A percentile compares a stretch with the other conserved stretches of the same genome.
Conservation (phyloP, 1,140 invertebrate genomes). For the Stenopsyche tienmushanensis region DNA sequence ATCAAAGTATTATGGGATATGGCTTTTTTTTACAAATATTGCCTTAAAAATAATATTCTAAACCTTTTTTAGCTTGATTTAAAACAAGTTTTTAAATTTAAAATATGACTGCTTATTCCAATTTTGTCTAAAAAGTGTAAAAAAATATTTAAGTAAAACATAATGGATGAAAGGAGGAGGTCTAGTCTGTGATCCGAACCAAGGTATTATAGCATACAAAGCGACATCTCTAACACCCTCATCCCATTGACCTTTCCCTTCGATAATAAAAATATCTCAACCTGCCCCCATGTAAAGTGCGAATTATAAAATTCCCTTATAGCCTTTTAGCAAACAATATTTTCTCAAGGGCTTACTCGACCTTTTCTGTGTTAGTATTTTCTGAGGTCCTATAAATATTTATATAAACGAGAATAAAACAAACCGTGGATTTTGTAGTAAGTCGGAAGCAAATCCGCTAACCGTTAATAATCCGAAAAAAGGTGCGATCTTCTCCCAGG, state of each 20-base stretch:
- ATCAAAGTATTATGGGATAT: too few relatives aligned
- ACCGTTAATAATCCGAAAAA: slow-evolving; percentile 28
- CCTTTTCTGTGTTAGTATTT: slow-evolving; percentile 8
- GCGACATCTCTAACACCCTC: too few relatives aligned
- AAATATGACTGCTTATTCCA: too few relatives aligned
- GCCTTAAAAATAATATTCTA: too few relatives aligned
- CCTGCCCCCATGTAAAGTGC: background rate
- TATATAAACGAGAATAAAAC: slow-evolving; percentile 9
- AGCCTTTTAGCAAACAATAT: slow-evolving; percentile 6
- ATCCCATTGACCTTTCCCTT: background rate
- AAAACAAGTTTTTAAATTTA: too few relatives aligned
- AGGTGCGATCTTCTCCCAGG: slow-evolving; percentile 9
- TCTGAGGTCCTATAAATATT: slow-evolving; percentile 16
- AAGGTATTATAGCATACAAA: too few relatives aligned
- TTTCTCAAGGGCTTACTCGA: background rate
- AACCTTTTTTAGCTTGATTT: too few relatives aligned
- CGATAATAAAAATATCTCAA: background rate
- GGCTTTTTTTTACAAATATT: too few relatives aligned
- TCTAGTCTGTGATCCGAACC: too few relatives aligned
- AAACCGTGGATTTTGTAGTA: background rate
- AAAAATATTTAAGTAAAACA: too few relatives aligned
- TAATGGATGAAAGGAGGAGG: too few relatives aligned
- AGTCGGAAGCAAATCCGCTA: slow-evolving; percentile 18
- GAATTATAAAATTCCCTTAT: slow-evolving; percentile 5
- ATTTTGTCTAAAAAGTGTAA: too few relatives aligned